Base-by-base conservation (phyloP, 2,888 invertebrate genomes). In the Hirtodrosophila confusa region DNA sequence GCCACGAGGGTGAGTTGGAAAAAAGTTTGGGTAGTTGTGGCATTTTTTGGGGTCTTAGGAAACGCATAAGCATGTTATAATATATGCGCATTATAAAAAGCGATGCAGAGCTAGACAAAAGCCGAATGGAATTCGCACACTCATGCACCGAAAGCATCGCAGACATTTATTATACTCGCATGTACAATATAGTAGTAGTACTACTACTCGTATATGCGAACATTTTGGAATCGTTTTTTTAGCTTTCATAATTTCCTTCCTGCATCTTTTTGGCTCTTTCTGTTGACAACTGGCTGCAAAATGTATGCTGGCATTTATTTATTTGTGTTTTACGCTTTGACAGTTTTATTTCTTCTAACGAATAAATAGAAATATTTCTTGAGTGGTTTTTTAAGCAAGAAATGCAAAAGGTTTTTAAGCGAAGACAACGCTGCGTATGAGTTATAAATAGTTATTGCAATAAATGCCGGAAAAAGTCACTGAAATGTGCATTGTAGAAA, bases 41-140 rank as follows among this genome's bases (percentile, higher is more conserved):
- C 48, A 56, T 65, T 56, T 27, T 66, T 65, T 48, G 48, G 40
- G 56, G 47, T 54, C 67, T 69, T 39, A 53, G 78, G 64, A 65
- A 79, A 69, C 69, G 66, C 86, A 82, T 82, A 86, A 82, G 80
- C 80, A 82, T 79, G 62, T 75, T 79, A 83, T 82, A 88, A 88
- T 88, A 82, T 82, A 82, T 82, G 86, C 86, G 86, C 77, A 82
- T 88, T 88, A 88, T 82, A 83, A 76, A 86, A 79, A 69, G 69
- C 55, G 60, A 69, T 56, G 57, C 48, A 5, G 55, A 66, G 77
- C 86, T 82, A 80, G 88, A 87, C 80, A 86, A 86, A 80, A 87
- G 86, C 79, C 86, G 64, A 86, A 57, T 53, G 71, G 86, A 85
- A 85, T 82, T 80, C 58, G 75, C 86, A 78, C 70, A 69, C 78